Conservation (phyloP, 2,888 invertebrate genomes). For the Drosophila hamatofila region DNA sequence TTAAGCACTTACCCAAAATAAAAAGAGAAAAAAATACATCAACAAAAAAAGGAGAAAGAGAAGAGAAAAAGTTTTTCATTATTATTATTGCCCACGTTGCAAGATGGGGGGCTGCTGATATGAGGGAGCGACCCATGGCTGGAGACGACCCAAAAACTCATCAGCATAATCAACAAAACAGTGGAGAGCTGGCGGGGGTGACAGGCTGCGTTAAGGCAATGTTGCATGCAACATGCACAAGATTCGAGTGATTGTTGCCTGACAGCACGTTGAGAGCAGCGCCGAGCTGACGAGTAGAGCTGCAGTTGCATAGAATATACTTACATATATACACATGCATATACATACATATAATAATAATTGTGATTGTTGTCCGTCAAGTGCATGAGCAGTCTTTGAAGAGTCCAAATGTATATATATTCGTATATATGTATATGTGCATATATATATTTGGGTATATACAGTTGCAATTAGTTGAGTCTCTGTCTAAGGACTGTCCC, state of each 20-base stretch:
- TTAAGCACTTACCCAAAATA: conserved; percentile 54
- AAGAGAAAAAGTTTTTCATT: conserved; percentile 64
- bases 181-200: background rate
- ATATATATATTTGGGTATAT: background rate
- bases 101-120: conserved; percentile 72
- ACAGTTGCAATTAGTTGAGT: conserved; percentile 10
- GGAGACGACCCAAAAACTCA: conserved; percentile 68
- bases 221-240: conserved; percentile 79
- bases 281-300: background rate
- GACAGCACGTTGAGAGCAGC: conserved; percentile 64
- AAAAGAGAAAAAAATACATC: conserved; percentile 17
- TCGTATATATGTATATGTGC: background rate
- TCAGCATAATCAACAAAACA: conserved; percentile 72
- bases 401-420: background rate
- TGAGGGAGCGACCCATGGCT: conserved; percentile 31
- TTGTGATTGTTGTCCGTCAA: conserved; percentile 61
- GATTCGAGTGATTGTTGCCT: conserved; percentile 64
- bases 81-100: conserved; percentile 76
- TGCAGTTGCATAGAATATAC: conserved; percentile 20
- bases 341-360: conserved; percentile 22
- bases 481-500: conserved; percentile 3
- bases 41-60: conserved; percentile 6
- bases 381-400: conserved; percentile 45
- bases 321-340: background rate
- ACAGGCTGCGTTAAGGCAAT: conserved; percentile 31